Percentiles rank a stretch among this genome's conserved stretches.
Evolutionary conservation across 2,797 vertebrate genomes (phyloP).

Genomic region (Gila robusta): DNA sequence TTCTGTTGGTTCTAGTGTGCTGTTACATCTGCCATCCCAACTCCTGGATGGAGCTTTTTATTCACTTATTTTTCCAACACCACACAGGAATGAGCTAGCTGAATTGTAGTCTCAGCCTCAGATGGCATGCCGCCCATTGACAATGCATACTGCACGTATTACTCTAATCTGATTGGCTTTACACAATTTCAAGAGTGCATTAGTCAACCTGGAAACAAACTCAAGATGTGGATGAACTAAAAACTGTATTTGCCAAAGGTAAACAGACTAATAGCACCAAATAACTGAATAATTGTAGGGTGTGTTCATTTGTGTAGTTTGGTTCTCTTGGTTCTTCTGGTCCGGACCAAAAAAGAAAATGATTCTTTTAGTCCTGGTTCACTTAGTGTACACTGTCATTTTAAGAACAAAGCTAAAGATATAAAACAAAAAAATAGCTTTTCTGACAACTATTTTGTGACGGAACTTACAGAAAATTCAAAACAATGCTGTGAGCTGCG

Average conservation of each 20-base stretch:
- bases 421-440: background rate
- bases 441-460: background rate
- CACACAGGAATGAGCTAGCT: background rate
- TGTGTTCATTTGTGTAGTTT: background rate
- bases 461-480: background rate
- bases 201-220: background rate
- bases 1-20: background rate
- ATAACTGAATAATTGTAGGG: background rate
- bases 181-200: background rate
- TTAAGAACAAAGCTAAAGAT: background rate
- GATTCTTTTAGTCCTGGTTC: background rate
- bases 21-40: background rate
- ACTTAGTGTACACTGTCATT: background rate
- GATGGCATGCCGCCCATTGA: background rate
- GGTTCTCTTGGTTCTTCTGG: background rate
- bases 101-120: background rate
- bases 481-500: background rate
- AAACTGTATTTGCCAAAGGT: background rate
- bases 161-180: background rate
- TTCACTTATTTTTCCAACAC: background rate
- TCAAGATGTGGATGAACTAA: background rate
- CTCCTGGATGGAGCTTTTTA: conserved; percentile 16
- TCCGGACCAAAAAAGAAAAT: background rate
- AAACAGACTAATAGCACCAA: background rate
- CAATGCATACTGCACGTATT: conserved; percentile 4